A percentile compares a stretch with the other conserved stretches of the same genome.
Conservation (phyloP, 2,888 invertebrate genomes). For the Limnephilus auricula region DNA sequence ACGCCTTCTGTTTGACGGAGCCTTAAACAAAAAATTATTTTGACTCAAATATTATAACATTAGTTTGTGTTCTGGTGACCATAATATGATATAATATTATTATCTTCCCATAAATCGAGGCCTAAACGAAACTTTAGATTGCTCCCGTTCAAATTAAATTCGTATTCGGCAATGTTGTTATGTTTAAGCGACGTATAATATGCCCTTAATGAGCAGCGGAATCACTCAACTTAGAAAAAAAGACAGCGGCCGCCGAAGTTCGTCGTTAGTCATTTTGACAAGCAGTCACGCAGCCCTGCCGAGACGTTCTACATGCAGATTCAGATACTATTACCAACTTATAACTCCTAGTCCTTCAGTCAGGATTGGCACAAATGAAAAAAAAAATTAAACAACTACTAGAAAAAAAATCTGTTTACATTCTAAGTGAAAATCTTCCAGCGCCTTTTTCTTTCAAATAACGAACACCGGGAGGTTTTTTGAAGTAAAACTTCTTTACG, state of each 20-base stretch:
- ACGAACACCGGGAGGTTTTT: too few relatives aligned
- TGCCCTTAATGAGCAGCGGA: constrained; percentile 46
- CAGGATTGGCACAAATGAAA: neutral
- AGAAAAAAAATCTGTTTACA: too few relatives aligned
- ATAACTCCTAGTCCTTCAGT: neutral
- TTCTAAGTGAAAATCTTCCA: too few relatives aligned
- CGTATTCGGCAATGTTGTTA: constrained; percentile 15
- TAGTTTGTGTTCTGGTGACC: neutral
- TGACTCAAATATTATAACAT: neutral
- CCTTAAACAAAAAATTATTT: too few relatives aligned
- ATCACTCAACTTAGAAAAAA: constrained; percentile 48
- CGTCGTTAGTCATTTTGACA: constrained; percentile 48
- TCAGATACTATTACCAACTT: constrained; percentile 6
- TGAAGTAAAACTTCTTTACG: too few relatives aligned
- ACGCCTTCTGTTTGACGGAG: too few relatives aligned
- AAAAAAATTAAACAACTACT: too few relatives aligned
- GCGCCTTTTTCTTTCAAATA: too few relatives aligned
- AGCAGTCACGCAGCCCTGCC: constrained; percentile 46
- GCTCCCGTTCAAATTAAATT: constrained; percentile 13
- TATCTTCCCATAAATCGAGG: neutral
- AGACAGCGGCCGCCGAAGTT: constrained; percentile 43
- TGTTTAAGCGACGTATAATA: constrained; percentile 38
- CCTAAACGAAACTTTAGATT: neutral
- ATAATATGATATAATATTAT: neutral
- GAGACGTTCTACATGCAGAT: constrained; percentile 41